Percentiles rank a stretch among this genome's conserved stretches.
phyloP scores from a whole-genome alignment of 2,113 vertebrate genomes.

The Seriola quinqueradiata region DNA sequence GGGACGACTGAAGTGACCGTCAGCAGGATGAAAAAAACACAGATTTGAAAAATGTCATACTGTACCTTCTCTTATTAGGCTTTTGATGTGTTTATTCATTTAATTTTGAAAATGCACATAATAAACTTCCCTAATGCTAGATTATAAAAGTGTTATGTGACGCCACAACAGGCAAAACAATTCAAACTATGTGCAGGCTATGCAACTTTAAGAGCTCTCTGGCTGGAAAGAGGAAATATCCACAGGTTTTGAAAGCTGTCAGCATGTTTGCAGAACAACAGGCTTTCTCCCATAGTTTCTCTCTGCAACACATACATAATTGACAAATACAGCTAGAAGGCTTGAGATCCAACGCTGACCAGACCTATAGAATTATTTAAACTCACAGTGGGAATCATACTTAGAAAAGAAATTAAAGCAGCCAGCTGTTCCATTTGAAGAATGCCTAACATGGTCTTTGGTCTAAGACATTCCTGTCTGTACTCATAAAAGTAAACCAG shows the following conservation, averaged over 20 bases:
- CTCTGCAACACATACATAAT: constrained; percentile 62
- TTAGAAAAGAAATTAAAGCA: constrained; percentile 1
- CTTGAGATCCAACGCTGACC: neutral
- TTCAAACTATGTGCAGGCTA: constrained; percentile 1
- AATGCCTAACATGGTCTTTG: neutral
- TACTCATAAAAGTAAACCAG: neutral
- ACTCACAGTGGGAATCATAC: neutral
- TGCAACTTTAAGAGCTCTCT: constrained; percentile 13
- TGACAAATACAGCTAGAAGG: constrained; percentile 51
- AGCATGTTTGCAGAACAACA: constrained; percentile 45
- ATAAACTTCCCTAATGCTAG: neutral
- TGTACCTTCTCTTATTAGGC: neutral
- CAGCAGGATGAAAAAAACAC: neutral
- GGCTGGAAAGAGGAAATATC: constrained; percentile 29
- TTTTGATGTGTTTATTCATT: constrained; percentile 17
- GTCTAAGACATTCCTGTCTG: neutral
- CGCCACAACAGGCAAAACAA: constrained; percentile 24
- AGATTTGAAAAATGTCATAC: neutral
- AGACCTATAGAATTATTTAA: neutral
- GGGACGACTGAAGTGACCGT: neutral
- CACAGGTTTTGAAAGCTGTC: constrained; percentile 45
- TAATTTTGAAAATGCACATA: constrained; percentile 6
- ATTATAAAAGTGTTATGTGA: neutral
- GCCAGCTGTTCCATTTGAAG: neutral
- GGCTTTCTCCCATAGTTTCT: constrained; percentile 21